Percentiles rank a stretch among this genome's conserved stretches.
Conservation (phyloP, 2,888 invertebrate genomes). For the Agrilus mali region DNA sequence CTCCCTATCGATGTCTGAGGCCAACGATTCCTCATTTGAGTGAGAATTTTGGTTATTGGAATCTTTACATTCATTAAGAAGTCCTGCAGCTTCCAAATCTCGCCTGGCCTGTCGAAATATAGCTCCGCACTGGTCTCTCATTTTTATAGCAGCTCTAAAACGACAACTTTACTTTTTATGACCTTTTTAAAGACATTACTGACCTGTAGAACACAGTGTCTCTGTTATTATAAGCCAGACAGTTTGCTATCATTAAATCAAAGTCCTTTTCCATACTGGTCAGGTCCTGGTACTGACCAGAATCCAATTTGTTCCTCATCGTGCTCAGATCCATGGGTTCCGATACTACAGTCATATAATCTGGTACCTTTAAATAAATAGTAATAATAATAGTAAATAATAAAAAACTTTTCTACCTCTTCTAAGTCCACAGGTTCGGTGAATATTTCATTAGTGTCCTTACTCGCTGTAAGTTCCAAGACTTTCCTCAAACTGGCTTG, state of each 20-base stretch:
- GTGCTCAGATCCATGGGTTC: slow-evolving; percentile 83
- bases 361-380: slow-evolving; percentile 51
- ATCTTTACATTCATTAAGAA: slow-evolving; percentile 31
- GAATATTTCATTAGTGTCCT: slow-evolving; percentile 80
- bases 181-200: slow-evolving; percentile 9
- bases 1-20: slow-evolving; percentile 43
- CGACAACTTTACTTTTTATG: not conserved
- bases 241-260: slow-evolving; percentile 91
- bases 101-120: slow-evolving; percentile 69
- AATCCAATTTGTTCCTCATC: slow-evolving; percentile 68
- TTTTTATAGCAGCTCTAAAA: slow-evolving; percentile 65
- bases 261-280: slow-evolving; percentile 82
- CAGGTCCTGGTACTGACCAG: slow-evolving; percentile 53
- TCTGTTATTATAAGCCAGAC: slow-evolving; percentile 87
- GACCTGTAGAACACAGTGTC: slow-evolving; percentile 85
- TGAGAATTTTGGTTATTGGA: slow-evolving; percentile 20
- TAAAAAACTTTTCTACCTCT: slow-evolving; percentile 42
- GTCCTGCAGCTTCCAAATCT: slow-evolving; percentile 53
- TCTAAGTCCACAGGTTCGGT: slow-evolving; percentile 82
- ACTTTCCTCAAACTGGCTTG: slow-evolving; percentile 66
- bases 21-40: slow-evolving; percentile 33
- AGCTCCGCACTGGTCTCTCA: slow-evolving; percentile 77
- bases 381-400: not conserved
- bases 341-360: slow-evolving; percentile 75
- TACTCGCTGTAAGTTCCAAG: slow-evolving; percentile 60